Conservation (phyloP, 2,797 vertebrate genomes). For the Enteromius fasciolatus region DNA sequence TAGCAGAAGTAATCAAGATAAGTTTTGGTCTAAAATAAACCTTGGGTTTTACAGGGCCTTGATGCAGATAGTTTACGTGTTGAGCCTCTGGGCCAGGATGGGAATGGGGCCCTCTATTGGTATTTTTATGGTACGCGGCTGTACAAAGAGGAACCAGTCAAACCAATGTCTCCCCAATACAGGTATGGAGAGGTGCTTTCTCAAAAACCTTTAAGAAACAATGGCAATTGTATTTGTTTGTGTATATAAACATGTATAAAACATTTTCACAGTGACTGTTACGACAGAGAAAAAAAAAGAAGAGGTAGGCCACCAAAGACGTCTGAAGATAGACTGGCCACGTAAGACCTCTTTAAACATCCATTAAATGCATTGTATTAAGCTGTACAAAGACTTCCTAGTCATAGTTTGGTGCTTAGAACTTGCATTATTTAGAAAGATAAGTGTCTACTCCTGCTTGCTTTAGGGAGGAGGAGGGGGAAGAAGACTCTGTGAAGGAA, state of each 20-base stretch:
- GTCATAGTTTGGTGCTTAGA: neutral
- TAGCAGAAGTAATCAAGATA: neutral
- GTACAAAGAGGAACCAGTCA: conserved; percentile 91
- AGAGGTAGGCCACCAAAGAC: conserved; percentile 93
- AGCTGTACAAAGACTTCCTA: neutral
- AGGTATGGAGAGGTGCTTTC: conserved; percentile 71
- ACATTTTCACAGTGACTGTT: conserved; percentile 63
- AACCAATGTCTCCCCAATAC: conserved; percentile 66
- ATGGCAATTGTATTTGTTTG: neutral
- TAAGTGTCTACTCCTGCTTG: neutral
- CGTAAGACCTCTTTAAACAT: conserved; percentile 71
- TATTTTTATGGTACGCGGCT: conserved; percentile 98
- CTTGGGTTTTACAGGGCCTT: conserved; percentile 80
- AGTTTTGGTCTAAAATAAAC: neutral
- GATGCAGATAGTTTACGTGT: conserved; percentile 95
- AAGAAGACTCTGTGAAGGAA: conserved; percentile 69
- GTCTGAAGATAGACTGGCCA: conserved; percentile 77
- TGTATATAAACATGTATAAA: neutral
- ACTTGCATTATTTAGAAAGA: conserved; percentile 11
- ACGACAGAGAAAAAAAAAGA: conserved; percentile 78
- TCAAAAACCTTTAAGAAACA: neutral
- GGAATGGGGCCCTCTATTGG: conserved; percentile 94
- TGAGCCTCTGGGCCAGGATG: conserved; percentile 94
- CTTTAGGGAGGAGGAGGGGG: conserved; percentile 60
- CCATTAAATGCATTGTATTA: conserved; percentile 15